Conservation (phyloP, 2,888 invertebrate species). For the Patella pellucida region DNA sequence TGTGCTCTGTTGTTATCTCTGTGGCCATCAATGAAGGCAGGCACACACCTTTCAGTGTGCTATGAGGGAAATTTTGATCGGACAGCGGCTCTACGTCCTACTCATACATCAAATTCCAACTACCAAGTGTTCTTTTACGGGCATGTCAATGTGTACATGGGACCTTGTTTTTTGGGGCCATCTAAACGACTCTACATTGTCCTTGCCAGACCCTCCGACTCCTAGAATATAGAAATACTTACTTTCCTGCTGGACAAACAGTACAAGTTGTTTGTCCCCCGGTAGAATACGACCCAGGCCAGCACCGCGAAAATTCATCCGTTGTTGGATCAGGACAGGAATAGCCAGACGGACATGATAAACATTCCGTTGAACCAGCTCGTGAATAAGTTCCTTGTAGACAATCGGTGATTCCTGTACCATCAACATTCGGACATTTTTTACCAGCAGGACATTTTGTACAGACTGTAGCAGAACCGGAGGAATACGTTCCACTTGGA, state of each 20-base stretch:
- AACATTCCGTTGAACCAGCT: conserved; percentile 50
- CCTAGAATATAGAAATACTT: conserved; percentile 22
- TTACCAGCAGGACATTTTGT: conserved; percentile 61
- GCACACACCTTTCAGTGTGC: no score
- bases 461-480: conserved; percentile 50
- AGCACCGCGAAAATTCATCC: conserved; percentile 40
- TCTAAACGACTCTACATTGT: no score
- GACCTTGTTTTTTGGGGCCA: no score
- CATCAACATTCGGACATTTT: conserved; percentile 61
- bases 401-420: conserved; percentile 56
- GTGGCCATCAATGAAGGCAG: no score
- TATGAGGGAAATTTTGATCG: no score
- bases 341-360: conserved; percentile 51
- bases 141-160: no score
- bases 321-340: conserved; percentile 51
- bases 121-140: no score
- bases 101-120: no score
- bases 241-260: conserved; percentile 55
- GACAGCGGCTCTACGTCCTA: no score
- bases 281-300: conserved; percentile 50
- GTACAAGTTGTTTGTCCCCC: conserved; percentile 50
- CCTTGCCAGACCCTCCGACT: no score
- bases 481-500: conserved; percentile 56
- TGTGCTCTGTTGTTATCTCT: no score
- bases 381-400: conserved; percentile 56